Conservation (phyloP, 2,113 vertebrate species). For the Neotoma lepida region DNA sequence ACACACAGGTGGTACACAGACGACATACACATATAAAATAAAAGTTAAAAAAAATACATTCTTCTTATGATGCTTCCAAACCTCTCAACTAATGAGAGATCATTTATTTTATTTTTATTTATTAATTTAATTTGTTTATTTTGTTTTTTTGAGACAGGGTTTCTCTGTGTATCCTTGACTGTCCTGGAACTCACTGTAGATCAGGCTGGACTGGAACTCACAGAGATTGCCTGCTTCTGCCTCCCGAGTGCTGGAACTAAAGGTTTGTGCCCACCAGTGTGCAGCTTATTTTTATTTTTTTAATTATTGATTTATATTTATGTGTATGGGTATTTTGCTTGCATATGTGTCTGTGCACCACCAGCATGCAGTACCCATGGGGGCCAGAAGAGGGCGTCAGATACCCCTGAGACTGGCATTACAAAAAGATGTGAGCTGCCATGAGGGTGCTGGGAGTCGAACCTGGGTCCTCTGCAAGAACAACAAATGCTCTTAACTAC, state of each 20-base stretch:
- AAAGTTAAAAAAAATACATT: too few species aligned
- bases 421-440: not conserved
- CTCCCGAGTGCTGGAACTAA: too few species aligned
- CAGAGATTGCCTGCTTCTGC: too few species aligned
- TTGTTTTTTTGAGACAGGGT: not conserved
- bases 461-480: not conserved
- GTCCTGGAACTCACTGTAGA: too few species aligned
- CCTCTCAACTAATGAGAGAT: not conserved
- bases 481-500: not conserved
- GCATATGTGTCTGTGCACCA: too few species aligned
- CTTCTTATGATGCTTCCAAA: not conserved
- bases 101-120: not conserved
- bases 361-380: not conserved
- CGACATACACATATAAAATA: too few species aligned
- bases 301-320: not conserved
- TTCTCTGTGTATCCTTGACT: too few species aligned
- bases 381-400: not conserved
- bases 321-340: not conserved
- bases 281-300: not conserved
- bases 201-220: too few species aligned
- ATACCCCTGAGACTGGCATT: not conserved
- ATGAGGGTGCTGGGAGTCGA: not conserved
- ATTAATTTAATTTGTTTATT: not conserved
- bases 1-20: not conserved
- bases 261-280: too few species aligned